Percentiles rank a stretch among this genome's conserved stretches.
Conservation (phyloP, 1,140 invertebrate species). For the Pseudomyrmex concolor region DNA sequence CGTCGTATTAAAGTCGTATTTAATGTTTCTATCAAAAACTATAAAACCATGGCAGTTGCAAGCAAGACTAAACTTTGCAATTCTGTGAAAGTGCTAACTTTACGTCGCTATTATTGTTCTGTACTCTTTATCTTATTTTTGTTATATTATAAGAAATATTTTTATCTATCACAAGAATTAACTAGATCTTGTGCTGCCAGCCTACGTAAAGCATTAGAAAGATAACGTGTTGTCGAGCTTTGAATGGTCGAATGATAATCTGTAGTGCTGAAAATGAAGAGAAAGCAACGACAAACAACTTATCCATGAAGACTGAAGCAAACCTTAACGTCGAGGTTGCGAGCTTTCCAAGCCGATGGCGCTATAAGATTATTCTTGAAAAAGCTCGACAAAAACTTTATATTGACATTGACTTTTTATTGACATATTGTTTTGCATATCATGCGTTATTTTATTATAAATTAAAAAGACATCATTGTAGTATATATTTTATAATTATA, state of each 20-base stretch:
- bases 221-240: background rate
- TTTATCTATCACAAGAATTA: background rate
- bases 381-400: conserved; percentile 26
- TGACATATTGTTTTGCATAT: background rate
- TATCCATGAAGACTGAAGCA: conserved; percentile 51
- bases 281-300: background rate
- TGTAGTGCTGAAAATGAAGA: conserved; percentile 3
- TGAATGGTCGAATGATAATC: conserved; percentile 19
- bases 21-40: no score
- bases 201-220: conserved; percentile 41
- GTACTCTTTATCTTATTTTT: no score
- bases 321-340: conserved; percentile 21
- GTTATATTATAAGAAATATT: background rate
- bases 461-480: background rate
- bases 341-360: conserved; percentile 49
- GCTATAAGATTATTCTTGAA: conserved; percentile 46
- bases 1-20: no score
- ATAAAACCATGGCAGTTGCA: no score
- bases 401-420: background rate
- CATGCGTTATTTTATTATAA: no score
- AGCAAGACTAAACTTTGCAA: no score
- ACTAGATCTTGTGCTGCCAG: conserved; percentile 64
- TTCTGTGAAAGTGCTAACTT: no score
- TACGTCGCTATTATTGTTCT: no score
- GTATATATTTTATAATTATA: background rate